Evolutionary conservation across 1,140 invertebrate species (phyloP).

Genomic region (Palaemon carinicauda): DNA sequence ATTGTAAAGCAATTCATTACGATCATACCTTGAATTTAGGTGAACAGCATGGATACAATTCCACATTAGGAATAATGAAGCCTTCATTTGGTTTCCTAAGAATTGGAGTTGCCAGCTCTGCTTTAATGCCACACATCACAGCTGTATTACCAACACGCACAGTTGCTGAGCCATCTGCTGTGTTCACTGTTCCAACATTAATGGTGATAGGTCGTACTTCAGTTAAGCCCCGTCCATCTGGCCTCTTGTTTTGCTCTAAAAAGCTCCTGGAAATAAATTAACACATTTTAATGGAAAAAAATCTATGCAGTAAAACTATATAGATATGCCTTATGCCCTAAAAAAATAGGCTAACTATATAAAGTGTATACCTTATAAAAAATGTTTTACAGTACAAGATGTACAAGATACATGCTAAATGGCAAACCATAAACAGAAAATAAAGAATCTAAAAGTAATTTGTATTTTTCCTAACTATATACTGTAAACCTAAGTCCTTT

Average conservation of each 20-base stretch:
- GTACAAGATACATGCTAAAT: too few relatives aligned
- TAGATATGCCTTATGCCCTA: too few relatives aligned
- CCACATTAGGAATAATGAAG: conserved; percentile 56
- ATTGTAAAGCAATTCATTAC: too few relatives aligned
- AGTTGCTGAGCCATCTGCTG: conserved; percentile 57
- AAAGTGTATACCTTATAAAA: too few relatives aligned
- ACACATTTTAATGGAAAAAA: neutral
- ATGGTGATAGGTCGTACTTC: conserved; percentile 44
- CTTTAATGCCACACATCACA: conserved; percentile 64
- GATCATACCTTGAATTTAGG: conserved; percentile 44
- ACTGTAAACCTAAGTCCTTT: too few relatives aligned
- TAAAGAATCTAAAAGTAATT: too few relatives aligned
- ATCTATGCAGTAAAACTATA: neutral
- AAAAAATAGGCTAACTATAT: too few relatives aligned
- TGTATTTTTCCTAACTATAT: too few relatives aligned
- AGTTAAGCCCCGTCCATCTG: conserved; percentile 47
- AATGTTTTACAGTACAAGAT: too few relatives aligned
- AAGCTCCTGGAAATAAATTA: conserved; percentile 41
- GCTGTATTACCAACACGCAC: conserved; percentile 55
- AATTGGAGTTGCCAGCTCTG: conserved; percentile 46
- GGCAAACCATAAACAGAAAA: too few relatives aligned
- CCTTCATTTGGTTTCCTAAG: conserved; percentile 50
- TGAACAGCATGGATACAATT: conserved; percentile 56
- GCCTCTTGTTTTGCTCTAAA: conserved; percentile 42
- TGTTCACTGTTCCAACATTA: conserved; percentile 43